Base-by-base conservation (phyloP, 2,797 vertebrate species). In the Ptychobarbus kaznakovi region DNA sequence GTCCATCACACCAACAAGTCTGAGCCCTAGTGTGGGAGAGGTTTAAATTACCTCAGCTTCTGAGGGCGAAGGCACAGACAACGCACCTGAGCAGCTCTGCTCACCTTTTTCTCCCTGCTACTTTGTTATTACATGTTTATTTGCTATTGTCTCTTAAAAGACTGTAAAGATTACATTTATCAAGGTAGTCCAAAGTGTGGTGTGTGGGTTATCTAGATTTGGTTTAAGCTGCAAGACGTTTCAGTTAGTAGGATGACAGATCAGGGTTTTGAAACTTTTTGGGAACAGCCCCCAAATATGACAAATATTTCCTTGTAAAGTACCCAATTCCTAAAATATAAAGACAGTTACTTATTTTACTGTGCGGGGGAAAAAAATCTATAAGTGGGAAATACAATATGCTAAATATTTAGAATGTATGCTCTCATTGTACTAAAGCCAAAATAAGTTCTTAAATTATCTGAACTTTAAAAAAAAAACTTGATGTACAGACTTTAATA, bases 1-100 rank as follows among this genome's bases (percentile, higher is more conserved):
- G 85, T 82, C 80, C 73, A 86, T 86, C 80, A 86, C 42, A 82
- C 72, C 53, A 82, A 69, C 25, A 68, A 25, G 46, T 77, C 82
- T 32, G 74, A 69, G 38, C 25, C 74, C 46, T 20, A 28, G 49
- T 69, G 74, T n/a, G 66, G 12, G 20, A 70, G 75, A 56, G 80
- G 28, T 68, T 68, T 51, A 83, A 72, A 49, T 74, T 35, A 73
- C 42, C 84, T 49, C 77, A 75, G 32, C 25, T 6, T 66, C 73
- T 32, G 16, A 82, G 53, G 49, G 35, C 1, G 5, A 73, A 72
- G 25, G 38, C 49, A 46, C n/a, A 73, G 51, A 44, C 13, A 68
- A 66, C 15, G 1, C 11, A 84, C 16, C 35, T 69, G 63, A 53
- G 20, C 63, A 53, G 40, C 42, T 49, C 18, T 28, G 42, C 25